These are phyloP conservation scores for Molorchus minor DNA, from an alignment of 2,888 invertebrate genomes.

Conservation along the genomic window DNA sequence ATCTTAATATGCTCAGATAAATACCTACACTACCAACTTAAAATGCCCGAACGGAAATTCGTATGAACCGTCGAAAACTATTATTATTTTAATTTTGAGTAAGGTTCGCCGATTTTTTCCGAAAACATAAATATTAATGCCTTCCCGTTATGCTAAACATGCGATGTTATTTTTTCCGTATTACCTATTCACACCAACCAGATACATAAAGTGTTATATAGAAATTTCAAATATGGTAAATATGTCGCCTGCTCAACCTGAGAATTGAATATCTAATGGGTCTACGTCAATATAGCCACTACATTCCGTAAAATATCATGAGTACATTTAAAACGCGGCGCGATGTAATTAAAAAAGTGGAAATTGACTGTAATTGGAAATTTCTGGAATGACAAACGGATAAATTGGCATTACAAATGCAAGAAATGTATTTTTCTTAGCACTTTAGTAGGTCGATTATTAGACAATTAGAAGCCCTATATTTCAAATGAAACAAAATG, in stretches of 20 bases:
- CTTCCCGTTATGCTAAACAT: conserved; percentile 19
- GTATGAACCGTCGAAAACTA: conserved; percentile 8
- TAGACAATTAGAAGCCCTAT: too few species aligned
- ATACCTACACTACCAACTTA: conserved; percentile 13
- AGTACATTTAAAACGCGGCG: background rate
- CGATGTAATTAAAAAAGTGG: too few species aligned
- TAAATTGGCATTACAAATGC: too few species aligned
- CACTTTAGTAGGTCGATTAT: too few species aligned
- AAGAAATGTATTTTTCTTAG: too few species aligned
- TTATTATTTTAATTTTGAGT: conserved; percentile 27
- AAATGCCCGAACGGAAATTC: conserved; percentile 6
- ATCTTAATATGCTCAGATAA: conserved; percentile 27
- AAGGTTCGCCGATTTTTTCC: conserved; percentile 16
- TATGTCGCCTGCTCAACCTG: background rate
- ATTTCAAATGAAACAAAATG: too few species aligned
- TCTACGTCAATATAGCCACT: background rate
- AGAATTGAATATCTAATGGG: conserved; percentile 7
- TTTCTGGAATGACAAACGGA: too few species aligned
- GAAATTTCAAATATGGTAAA: conserved; percentile 6
- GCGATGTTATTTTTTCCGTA: conserved; percentile 16
- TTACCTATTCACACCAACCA: conserved; percentile 17
- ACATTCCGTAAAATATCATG: background rate
- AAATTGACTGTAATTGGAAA: too few species aligned
- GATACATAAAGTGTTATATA: conserved; percentile 5
- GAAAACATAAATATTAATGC: conserved; percentile 25